phyloP scores from a whole-genome alignment of 2,113 vertebrate species.

The Condylura cristata region DNA sequence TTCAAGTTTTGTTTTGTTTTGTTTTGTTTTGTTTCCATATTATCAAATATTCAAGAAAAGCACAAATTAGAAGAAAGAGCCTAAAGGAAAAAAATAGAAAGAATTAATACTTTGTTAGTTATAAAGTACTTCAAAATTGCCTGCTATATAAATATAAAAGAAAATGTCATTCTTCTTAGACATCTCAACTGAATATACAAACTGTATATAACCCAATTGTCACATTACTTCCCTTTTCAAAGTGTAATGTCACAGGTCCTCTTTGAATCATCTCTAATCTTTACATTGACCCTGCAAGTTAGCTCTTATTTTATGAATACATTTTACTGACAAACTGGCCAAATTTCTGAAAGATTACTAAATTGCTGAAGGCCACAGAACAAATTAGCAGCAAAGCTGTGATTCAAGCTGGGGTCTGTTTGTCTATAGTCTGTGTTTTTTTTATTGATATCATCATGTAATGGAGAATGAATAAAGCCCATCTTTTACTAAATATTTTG shows the following conservation, averaged over 20 bases:
- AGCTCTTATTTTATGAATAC: background rate
- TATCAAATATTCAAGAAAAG: conserved; percentile 18
- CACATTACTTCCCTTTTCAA: fast-evolving
- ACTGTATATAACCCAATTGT: background rate
- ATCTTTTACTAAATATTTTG: conserved; percentile 10
- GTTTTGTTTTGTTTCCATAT: too few relatives aligned
- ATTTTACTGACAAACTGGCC: background rate
- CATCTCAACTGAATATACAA: background rate
- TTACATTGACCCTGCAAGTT: background rate
- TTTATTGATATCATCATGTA: background rate
- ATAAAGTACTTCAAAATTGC: background rate
- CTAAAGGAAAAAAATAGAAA: background rate
- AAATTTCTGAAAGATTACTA: background rate
- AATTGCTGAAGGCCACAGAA: background rate
- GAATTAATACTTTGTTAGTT: background rate
- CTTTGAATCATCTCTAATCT: background rate
- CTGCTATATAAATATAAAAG: background rate
- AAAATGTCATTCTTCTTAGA: background rate
- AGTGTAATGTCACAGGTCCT: background rate
- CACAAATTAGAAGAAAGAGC: background rate
- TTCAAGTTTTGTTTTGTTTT: too few relatives aligned
- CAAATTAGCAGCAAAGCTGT: background rate
- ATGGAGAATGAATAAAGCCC: background rate
- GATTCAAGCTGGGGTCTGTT: background rate
- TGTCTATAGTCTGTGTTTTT: background rate